Base-by-base conservation (phyloP, 2,888 invertebrate species). In the Rhorus exstirpatorius region DNA sequence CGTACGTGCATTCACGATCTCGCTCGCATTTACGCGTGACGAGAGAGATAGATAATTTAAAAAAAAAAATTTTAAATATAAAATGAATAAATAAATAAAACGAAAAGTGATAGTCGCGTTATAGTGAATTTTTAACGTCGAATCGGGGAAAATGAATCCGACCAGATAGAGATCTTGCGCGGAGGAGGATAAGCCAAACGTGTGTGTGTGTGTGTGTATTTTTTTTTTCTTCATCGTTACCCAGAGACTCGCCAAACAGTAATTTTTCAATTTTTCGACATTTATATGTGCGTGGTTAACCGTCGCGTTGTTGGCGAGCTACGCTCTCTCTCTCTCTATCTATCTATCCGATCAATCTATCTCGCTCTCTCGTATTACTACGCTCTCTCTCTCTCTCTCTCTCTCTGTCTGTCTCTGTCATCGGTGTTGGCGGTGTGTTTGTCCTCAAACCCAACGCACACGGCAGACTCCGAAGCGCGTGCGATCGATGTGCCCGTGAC, bases 391-490 rank as follows among this genome's bases (percentile, higher is more conserved):
- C 63, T 26, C 77, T 61, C 79, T 77, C 63, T 63, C 44, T 70
- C 70, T 67, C 55, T 31, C 63, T 80, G 70, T 14, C 63, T 26
- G 74, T 61, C 79, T 78, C 68, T 61, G 19, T 76, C 76, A 65
- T 68, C 76, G 76, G 65, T 55, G 75, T 65, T 60, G 75, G 65
- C 53, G 63, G 81, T 70, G 79, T 84, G 83, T 75, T 79, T 81
- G 75, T 80, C 79, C 76, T 76, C 74, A 80, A 74, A 53, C 53
- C 55, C 75, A 38, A 83, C 79, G 85, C 79, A 85, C 83, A 85
- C 83, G 81, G 83, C 84, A 80, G 83, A 83, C 84, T 83, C 81
- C 80, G 82, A 79, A 82, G 85, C 80, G 85, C 83, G 85, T 85
- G 84, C 82, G 79, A 82, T 83, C 82, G 81, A 85, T 85, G 83